A percentile compares a stretch with the other conserved stretches of the same genome.
Conservation (phyloP, 1,140 invertebrate species). For the Musca domestica region DNA sequence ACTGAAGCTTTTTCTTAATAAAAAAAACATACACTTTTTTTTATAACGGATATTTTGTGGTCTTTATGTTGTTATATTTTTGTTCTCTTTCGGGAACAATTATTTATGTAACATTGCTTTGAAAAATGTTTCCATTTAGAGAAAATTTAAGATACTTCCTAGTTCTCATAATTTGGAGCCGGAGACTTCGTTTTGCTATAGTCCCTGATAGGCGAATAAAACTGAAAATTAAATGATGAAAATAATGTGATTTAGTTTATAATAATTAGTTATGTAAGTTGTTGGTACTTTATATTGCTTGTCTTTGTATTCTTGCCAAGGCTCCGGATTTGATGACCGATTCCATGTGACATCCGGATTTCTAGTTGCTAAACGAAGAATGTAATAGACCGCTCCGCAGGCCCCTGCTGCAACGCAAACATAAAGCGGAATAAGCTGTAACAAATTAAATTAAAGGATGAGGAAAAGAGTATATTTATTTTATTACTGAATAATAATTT, state of each 20-base stretch:
- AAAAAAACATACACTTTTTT: no score
- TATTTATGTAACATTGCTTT: no score
- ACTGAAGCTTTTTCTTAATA: no score
- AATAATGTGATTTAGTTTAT: neutral
- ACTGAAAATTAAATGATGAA: conserved; percentile 40
- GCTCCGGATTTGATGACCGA: conserved; percentile 68
- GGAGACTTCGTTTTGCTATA: conserved; percentile 62
- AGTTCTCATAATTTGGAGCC: conserved; percentile 63
- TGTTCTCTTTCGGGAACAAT: no score
- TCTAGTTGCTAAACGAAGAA: conserved; percentile 65
- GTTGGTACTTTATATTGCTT: conserved; percentile 78
- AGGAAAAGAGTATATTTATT: neutral
- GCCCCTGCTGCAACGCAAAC: conserved; percentile 67
- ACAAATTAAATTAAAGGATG: neutral
- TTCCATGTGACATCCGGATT: conserved; percentile 81
- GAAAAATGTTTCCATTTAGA: no score
- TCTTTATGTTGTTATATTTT: no score
- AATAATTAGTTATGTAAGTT: neutral
- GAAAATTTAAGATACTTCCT: no score
- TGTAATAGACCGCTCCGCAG: conserved; percentile 62
- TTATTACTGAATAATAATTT: neutral
- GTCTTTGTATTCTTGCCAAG: conserved; percentile 73
- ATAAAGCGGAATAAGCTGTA: conserved; percentile 69
- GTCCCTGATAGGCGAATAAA: conserved; percentile 65
- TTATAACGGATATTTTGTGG: no score